phyloP scores from a whole-genome alignment of 2,888 invertebrate genomes.

The Erannis defoliaria region DNA sequence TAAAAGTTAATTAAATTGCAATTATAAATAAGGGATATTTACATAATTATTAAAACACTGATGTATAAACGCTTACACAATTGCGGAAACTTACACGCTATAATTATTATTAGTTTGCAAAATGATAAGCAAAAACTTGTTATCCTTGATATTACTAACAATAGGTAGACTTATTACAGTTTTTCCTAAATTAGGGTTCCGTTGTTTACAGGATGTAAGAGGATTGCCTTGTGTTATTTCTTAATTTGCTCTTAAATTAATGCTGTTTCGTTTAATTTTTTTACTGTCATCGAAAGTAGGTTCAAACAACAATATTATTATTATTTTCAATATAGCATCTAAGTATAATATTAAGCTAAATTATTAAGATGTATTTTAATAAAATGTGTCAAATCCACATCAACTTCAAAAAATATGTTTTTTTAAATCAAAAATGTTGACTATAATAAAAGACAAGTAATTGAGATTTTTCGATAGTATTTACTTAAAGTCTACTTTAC shows the following conservation, averaged over 20 bases:
- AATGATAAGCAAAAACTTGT: conserved; percentile 69
- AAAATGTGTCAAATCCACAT: too few relatives aligned
- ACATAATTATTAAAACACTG: conserved; percentile 45
- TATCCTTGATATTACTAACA: conserved; percentile 77
- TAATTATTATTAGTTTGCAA: conserved; percentile 62
- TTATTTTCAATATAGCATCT: too few relatives aligned
- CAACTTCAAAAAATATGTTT: too few relatives aligned
- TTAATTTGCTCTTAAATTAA: too few relatives aligned
- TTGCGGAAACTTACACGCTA: conserved; percentile 67
- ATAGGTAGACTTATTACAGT: conserved; percentile 71
- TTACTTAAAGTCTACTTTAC: too few relatives aligned
- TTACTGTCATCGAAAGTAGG: too few relatives aligned
- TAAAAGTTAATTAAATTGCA: neutral
- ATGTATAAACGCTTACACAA: conserved; percentile 53
- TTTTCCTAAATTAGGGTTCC: conserved; percentile 57
- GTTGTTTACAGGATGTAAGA: neutral
- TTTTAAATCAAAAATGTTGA: too few relatives aligned
- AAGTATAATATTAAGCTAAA: too few relatives aligned
- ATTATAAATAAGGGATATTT: neutral
- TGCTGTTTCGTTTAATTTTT: neutral
- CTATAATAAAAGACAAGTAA: too few relatives aligned
- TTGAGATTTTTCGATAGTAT: too few relatives aligned
- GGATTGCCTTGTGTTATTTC: neutral
- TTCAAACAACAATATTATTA: too few relatives aligned
- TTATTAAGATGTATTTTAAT: too few relatives aligned